Base-by-base conservation (phyloP, 2,113 vertebrate species). In the Equus quagga region DNA sequence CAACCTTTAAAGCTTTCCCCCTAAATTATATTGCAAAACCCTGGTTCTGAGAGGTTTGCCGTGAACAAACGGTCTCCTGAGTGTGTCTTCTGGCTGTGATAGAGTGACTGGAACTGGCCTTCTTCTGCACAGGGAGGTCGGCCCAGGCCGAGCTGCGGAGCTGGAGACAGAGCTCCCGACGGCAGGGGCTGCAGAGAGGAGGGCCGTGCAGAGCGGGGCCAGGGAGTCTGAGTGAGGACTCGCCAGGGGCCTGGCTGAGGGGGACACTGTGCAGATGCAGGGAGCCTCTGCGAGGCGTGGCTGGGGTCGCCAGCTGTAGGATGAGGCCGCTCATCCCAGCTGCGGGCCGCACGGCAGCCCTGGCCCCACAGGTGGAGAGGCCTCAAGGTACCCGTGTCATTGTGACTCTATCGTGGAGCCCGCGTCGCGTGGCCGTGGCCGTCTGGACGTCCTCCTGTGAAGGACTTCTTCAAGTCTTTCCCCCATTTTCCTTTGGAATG, bases 21-120 rank as follows among this genome's bases (percentile, higher is more conserved):
- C 54, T 70, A 17, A 44, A 64, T 33, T 51, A 17, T 31, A 26
- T n/a, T 12, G 14, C 11, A 5, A 44, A 46, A n/a, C 49, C 4
- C 44, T 6, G 6, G 17, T 44, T 24, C 51, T 12, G 26, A 70
- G 44, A 14, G 5, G 28, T 8, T 15, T 18, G 58, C 65, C 18
- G 0, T 18, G 23, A 17, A 12, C 44, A 23, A 23, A 21, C 18
- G 11, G 2, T 7, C 49, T 36, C 21, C 49, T 18, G 36, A 56
- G 8, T 24, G 23, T 14, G 31, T 36, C 41, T 79, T 70, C 14
- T n/a, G 41, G 94, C 12, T 24, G 60, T 5, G 31, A 18, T 28
- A 36, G 56, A 82, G 33, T 12, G n/a, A 87, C 82, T 58, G 60
- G 13, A 19, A 19, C 3, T n/a, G 51, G 36, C 10, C 67, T 70